phyloP scores from a whole-genome alignment of 2,113 vertebrate genomes.

The Pycnonotus jocosus region DNA sequence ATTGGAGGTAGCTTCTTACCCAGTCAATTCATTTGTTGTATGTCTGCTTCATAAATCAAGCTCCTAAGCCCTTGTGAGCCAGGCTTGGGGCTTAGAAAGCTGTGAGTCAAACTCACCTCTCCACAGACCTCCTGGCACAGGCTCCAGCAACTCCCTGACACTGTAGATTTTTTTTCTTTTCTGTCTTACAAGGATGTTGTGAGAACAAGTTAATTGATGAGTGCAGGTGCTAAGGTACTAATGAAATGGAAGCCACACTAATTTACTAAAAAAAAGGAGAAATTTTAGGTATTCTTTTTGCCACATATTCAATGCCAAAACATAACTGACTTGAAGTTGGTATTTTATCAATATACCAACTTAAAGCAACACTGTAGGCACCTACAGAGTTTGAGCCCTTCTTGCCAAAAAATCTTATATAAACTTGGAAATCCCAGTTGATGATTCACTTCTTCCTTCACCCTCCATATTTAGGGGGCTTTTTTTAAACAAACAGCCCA shows the following conservation, averaged over 20 bases:
- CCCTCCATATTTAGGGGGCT: neutral
- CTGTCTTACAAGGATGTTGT: neutral
- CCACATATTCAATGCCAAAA: neutral
- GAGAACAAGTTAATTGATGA: neutral
- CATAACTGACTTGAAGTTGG: neutral
- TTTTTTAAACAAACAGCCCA: neutral
- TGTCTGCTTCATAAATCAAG: neutral
- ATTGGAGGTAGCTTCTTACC: constrained; percentile 2
- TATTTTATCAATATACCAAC: neutral
- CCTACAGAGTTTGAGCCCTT: neutral
- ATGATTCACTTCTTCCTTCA: neutral
- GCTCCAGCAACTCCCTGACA: neutral
- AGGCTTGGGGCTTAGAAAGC: neutral
- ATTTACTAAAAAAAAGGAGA: neutral
- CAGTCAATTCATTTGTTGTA: neutral
- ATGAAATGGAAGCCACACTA: neutral
- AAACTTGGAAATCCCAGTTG: neutral
- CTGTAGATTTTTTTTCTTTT: neutral
- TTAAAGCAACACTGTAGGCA: neutral
- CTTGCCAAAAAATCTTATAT: neutral
- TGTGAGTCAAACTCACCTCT: neutral
- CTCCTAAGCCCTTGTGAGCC: neutral
- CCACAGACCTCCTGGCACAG: neutral
- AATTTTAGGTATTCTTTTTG: neutral
- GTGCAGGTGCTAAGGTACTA: neutral